Conservation (phyloP, 2,113 vertebrate genomes). For the Mugil cephalus region DNA sequence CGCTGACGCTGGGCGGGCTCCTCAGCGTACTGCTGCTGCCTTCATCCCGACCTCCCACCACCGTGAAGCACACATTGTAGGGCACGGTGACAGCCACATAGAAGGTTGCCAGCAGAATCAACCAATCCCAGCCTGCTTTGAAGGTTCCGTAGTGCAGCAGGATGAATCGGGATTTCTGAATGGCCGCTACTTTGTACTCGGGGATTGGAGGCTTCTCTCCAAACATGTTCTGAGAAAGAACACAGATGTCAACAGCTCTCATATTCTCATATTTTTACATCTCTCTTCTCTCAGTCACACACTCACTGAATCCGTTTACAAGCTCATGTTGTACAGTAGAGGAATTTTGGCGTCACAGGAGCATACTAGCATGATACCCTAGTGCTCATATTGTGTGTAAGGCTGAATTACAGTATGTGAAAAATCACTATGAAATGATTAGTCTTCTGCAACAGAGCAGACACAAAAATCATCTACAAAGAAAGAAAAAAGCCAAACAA, state of each 20-base stretch:
- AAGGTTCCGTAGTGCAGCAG: conserved; percentile 88
- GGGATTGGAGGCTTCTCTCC: conserved; percentile 88
- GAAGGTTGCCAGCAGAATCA: conserved; percentile 88
- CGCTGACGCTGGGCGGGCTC: conserved; percentile 83
- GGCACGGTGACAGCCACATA: conserved; percentile 90
- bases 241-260: neutral
- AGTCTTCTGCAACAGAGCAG: too few species aligned
- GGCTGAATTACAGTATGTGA: too few species aligned
- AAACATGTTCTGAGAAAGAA: conserved; percentile 84
- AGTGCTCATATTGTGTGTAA: too few species aligned
- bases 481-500: too few species aligned
- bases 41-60: conserved; percentile 80
- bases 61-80: conserved; percentile 88
- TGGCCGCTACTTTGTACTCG: conserved; percentile 89
- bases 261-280: neutral
- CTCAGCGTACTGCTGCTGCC: conserved; percentile 66
- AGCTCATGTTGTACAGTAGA: neutral
- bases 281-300: neutral
- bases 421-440: too few species aligned
- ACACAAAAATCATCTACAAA: too few species aligned
- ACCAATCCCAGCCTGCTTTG: conserved; percentile 89
- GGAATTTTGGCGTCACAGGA: too few species aligned
- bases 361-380: too few species aligned
- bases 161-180: conserved; percentile 89
- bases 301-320: neutral